These are phyloP conservation scores for Polyploca ridens DNA, from an alignment of 2,888 invertebrate genomes.

Conservation along the genomic window DNA sequence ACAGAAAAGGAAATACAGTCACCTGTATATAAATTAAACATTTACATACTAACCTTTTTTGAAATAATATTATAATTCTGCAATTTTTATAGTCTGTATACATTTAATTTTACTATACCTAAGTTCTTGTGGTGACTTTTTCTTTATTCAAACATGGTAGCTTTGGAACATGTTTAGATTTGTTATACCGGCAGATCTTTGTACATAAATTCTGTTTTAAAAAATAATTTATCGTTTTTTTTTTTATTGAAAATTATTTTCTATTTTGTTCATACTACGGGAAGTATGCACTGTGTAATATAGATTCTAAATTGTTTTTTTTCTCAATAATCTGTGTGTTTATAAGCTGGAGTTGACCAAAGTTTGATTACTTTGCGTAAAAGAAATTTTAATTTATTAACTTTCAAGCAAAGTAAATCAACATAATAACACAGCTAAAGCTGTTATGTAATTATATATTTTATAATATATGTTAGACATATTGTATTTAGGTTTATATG, in stretches of 20 bases:
- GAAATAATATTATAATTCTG: no score
- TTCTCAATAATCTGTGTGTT: constrained; percentile 57
- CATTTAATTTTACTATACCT: neutral
- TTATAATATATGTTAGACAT: constrained; percentile 49
- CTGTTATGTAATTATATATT: constrained; percentile 49
- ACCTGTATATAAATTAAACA: neutral
- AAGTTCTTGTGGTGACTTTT: neutral
- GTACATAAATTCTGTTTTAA: constrained; percentile 74
- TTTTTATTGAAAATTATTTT: neutral
- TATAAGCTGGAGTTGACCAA: constrained; percentile 88
- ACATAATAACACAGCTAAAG: constrained; percentile 68
- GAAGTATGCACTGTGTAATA: constrained; percentile 41
- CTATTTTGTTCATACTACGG: constrained; percentile 15
- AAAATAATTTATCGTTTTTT: constrained; percentile 36
- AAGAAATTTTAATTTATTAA: constrained; percentile 41
- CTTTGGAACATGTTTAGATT: constrained; percentile 65
- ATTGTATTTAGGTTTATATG: constrained; percentile 41
- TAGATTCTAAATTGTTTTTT: constrained; percentile 27
- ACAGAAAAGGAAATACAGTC: neutral
- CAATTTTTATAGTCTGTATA: no score
- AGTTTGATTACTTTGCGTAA: constrained; percentile 81
- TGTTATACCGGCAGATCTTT: constrained; percentile 81
- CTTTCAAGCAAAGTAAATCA: constrained; percentile 71
- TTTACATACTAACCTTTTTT: no score
- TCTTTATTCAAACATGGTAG: constrained; percentile 8